A percentile compares a stretch with the other conserved stretches of the same genome.
These are phyloP conservation scores for Holothuria glaberrima DNA, from an alignment of 35 echinoderm and acorn worm species.

Conservation along the genomic window DNA sequence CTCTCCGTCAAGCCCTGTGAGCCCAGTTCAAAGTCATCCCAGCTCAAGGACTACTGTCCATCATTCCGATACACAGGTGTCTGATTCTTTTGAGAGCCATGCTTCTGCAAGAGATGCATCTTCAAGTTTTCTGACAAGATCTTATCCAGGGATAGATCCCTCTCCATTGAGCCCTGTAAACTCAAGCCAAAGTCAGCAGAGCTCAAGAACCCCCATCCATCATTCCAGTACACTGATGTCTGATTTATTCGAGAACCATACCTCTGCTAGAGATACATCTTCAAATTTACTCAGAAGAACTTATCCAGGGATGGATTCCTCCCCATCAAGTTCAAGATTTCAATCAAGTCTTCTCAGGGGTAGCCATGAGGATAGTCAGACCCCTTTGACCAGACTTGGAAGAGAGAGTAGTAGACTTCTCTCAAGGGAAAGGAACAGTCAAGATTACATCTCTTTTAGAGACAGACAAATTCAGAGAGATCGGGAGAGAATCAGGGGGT, in stretches of 20 bases:
- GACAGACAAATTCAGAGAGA: conserved; percentile 32
- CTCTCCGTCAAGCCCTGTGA: too few species aligned
- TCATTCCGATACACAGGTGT: too few species aligned
- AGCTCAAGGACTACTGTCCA: too few species aligned
- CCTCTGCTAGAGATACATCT: neutral
- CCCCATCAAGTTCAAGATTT: neutral
- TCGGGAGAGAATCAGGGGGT: neutral
- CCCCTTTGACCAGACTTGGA: neutral
- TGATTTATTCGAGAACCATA: neutral
- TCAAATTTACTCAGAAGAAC: neutral
- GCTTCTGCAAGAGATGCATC: too few species aligned
- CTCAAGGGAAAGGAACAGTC: neutral
- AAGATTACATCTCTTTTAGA: conserved; percentile 4
- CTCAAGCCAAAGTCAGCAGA: too few species aligned
- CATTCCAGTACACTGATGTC: neutral
- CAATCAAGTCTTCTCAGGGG: neutral
- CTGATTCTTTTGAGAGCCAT: too few species aligned
- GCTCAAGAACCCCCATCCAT: neutral
- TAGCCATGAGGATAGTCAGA: neutral
- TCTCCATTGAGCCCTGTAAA: too few species aligned
- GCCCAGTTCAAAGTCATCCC: too few species aligned
- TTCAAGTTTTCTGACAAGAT: too few species aligned
- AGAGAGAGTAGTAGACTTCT: neutral
- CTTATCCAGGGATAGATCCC: too few species aligned
- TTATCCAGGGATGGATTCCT: neutral